These are phyloP conservation scores for Athene noctua DNA, from an alignment of 2,113 vertebrate species.

Conservation along the genomic window DNA sequence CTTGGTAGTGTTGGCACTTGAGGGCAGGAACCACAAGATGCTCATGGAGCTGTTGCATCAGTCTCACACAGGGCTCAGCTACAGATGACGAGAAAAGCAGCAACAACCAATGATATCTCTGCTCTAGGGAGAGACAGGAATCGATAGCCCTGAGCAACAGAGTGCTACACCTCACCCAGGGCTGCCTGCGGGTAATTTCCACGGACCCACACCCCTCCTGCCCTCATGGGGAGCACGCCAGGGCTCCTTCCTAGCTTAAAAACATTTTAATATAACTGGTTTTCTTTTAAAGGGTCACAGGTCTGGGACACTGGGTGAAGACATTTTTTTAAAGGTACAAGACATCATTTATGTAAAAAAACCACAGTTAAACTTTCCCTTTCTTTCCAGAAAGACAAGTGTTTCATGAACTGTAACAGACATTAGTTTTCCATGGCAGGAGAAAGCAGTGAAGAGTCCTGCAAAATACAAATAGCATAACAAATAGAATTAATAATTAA, in stretches of 20 bases:
- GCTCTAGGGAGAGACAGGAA: neutral
- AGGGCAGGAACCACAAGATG: neutral
- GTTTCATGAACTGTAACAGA: neutral
- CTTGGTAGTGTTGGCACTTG: neutral
- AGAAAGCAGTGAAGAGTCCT: neutral
- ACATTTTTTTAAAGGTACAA: neutral
- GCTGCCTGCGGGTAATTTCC: neutral
- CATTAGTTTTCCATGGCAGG: neutral
- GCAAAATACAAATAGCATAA: neutral
- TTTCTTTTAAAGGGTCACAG: neutral
- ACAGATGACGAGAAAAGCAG: neutral
- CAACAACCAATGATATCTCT: neutral
- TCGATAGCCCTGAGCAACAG: neutral
- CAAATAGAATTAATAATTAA: neutral
- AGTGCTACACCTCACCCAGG: neutral
- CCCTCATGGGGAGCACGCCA: accelerated
- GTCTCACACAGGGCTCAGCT: neutral
- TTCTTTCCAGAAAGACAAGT: neutral
- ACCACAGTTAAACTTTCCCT: neutral
- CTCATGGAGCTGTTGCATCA: neutral
- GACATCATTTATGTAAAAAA: neutral
- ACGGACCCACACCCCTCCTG: neutral
- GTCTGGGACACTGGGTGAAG: neutral
- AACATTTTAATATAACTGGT: neutral
- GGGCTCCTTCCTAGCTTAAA: neutral